A percentile compares a stretch with the other conserved stretches of the same genome.
Evolutionary conservation across 2,888 invertebrate genomes (phyloP).

Genomic region (Lysandra bellargus): DNA sequence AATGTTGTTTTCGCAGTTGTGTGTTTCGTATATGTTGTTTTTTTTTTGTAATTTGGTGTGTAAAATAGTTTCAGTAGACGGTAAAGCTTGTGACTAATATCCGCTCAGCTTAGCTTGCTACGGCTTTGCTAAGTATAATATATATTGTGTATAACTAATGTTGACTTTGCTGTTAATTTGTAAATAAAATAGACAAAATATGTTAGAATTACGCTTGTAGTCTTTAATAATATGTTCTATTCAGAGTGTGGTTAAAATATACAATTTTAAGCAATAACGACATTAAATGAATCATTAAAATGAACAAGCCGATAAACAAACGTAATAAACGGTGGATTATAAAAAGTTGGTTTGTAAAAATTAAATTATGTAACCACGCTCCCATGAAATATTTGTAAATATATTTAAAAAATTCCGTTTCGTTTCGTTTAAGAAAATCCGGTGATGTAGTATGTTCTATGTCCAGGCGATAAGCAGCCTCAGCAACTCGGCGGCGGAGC

Average conservation of each 20-base stretch:
- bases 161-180: background rate
- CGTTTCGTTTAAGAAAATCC: background rate
- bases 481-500: conserved; percentile 82
- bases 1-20: background rate
- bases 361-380: background rate
- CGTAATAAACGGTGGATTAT: background rate
- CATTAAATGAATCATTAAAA: too few species aligned
- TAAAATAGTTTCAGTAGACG: background rate
- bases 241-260: background rate
- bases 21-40: background rate
- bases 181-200: background rate
- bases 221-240: background rate
- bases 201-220: background rate
- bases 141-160: background rate
- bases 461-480: conserved; percentile 89
- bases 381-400: background rate
- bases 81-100: background rate
- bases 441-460: background rate
- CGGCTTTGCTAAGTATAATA: background rate
- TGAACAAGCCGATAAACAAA: background rate
- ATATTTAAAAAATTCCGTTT: background rate
- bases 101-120: background rate
- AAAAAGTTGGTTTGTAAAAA: background rate
- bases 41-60: background rate
- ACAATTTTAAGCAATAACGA: background rate